Percentiles rank a stretch among this genome's conserved stretches.
Evolutionary conservation across 2,113 vertebrate genomes (phyloP).

Genomic region (Carassius carassius): DNA sequence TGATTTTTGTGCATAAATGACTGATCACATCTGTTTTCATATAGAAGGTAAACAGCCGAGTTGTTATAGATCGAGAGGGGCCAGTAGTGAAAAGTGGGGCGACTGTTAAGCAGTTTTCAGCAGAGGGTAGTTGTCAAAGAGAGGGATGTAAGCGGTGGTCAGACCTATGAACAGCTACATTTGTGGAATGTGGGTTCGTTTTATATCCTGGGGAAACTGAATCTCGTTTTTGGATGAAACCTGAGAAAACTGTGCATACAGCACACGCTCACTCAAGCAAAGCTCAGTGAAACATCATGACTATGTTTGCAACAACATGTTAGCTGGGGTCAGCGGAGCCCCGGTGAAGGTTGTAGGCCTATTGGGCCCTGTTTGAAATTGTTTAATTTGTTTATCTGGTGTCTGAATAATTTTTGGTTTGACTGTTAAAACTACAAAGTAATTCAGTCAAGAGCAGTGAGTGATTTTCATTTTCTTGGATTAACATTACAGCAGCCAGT

Average conservation of each 20-base stretch:
- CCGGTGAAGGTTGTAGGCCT: too few species aligned
- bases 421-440: too few species aligned
- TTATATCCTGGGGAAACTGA: constrained; percentile 65
- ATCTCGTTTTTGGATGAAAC: constrained; percentile 60
- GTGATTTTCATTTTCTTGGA: too few species aligned
- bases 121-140: constrained; percentile 52
- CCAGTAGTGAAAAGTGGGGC: not conserved
- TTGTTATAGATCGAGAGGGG: not conserved
- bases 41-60: not conserved
- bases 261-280: constrained; percentile 44
- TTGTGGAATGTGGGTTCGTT: constrained; percentile 56
- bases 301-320: not conserved
- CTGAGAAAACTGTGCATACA: constrained; percentile 59
- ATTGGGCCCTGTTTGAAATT: too few species aligned
- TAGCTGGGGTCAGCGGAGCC: too few species aligned
- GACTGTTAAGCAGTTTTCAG: constrained; percentile 22
- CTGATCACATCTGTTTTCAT: not conserved
- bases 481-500: too few species aligned
- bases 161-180: not conserved
- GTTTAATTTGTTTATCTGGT: too few species aligned
- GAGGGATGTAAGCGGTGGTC: constrained; percentile 41
- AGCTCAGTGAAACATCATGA: not conserved
- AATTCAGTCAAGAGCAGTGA: too few species aligned
- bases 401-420: too few species aligned
- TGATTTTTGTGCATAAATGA: not conserved